These are phyloP conservation scores for Sesia bembeciformis DNA, from an alignment of 2,888 invertebrate species.

Conservation along the genomic window DNA sequence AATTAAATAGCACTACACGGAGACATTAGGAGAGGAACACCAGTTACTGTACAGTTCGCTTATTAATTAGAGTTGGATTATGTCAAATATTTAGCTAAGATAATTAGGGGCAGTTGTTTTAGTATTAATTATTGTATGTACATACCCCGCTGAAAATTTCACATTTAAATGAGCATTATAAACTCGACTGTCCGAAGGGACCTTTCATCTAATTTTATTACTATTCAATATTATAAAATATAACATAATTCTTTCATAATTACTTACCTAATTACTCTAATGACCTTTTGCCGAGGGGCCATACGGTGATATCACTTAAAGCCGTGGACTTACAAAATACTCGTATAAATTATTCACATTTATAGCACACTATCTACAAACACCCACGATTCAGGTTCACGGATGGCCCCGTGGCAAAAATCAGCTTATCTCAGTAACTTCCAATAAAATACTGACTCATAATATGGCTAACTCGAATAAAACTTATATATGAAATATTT, in stretches of 20 bases:
- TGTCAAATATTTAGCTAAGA: slow-evolving; percentile 51
- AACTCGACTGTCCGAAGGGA: slow-evolving; percentile 57
- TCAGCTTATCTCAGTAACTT: slow-evolving; percentile 51
- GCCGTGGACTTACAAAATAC: slow-evolving; percentile 72
- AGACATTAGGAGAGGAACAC: slow-evolving; percentile 70
- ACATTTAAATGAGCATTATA: slow-evolving; percentile 60
- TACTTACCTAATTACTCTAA: slow-evolving; percentile 19
- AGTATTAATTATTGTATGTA: slow-evolving; percentile 48
- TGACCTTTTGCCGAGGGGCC: slow-evolving; percentile 62
- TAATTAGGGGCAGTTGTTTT: slow-evolving; percentile 42
- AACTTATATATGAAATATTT: slow-evolving; percentile 72
- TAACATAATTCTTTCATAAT: slow-evolving; percentile 44
- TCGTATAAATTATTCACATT: slow-evolving; percentile 75
- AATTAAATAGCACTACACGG: slow-evolving; percentile 56
- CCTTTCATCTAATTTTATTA: slow-evolving; percentile 40
- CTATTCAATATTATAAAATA: slow-evolving; percentile 55
- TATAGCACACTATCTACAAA: slow-evolving; percentile 73
- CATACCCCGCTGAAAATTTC: slow-evolving; percentile 46
- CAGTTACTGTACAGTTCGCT: slow-evolving; percentile 67
- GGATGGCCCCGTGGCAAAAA: slow-evolving; percentile 59
- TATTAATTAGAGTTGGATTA: slow-evolving; percentile 39
- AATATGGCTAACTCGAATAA: slow-evolving; percentile 69
- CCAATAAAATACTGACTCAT: slow-evolving; percentile 72
- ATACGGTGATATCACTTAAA: slow-evolving; percentile 66
- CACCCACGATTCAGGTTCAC: slow-evolving; percentile 58